Evolutionary conservation across 2,113 vertebrate genomes (phyloP).

Genomic region (Tetraodon nigroviridis): DNA sequence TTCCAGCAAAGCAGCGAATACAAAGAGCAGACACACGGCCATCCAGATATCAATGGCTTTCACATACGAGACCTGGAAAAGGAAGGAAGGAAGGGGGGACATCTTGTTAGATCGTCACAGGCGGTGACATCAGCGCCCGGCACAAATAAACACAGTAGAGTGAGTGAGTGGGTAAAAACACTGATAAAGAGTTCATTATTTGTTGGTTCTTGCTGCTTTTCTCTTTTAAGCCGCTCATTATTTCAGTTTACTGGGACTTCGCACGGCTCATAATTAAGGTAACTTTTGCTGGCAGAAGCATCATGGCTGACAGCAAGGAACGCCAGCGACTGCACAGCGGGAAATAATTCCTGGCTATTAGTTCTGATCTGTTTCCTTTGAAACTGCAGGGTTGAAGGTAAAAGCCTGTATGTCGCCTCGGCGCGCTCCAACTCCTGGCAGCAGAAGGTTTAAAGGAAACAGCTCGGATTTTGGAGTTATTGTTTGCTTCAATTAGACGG

Average conservation of each 20-base stretch:
- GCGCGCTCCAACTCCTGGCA: constrained; percentile 29
- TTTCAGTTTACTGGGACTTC: constrained; percentile 10
- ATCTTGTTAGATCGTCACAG: constrained; percentile 32
- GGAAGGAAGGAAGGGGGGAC: neutral
- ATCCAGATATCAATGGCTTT: constrained; percentile 99
- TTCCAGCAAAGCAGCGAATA: constrained; percentile 95
- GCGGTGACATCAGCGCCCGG: constrained; percentile 12
- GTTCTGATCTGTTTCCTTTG: constrained; percentile 21
- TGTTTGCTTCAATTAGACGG: constrained; percentile 45
- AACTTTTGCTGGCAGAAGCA: constrained; percentile 31
- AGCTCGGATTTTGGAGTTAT: constrained; percentile 40
- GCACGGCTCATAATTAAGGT: constrained; percentile 32
- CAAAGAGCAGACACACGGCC: constrained; percentile 98
- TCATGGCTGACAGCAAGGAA: constrained; percentile 14
- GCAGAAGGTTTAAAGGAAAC: constrained; percentile 59
- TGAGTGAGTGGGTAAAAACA: too few relatives aligned
- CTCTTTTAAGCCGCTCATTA: constrained; percentile 8
- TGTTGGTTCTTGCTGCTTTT: neutral
- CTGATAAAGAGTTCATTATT: neutral
- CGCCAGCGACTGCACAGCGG: constrained; percentile 11
- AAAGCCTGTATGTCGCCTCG: constrained; percentile 29
- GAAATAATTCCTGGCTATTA: constrained; percentile 26
- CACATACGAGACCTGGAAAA: constrained; percentile 91
- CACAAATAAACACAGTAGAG: constrained; percentile 2
- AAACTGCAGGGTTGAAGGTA: constrained; percentile 15